phyloP scores from a whole-genome alignment of 2,113 vertebrate species.

The Lophura nycthemera region DNA sequence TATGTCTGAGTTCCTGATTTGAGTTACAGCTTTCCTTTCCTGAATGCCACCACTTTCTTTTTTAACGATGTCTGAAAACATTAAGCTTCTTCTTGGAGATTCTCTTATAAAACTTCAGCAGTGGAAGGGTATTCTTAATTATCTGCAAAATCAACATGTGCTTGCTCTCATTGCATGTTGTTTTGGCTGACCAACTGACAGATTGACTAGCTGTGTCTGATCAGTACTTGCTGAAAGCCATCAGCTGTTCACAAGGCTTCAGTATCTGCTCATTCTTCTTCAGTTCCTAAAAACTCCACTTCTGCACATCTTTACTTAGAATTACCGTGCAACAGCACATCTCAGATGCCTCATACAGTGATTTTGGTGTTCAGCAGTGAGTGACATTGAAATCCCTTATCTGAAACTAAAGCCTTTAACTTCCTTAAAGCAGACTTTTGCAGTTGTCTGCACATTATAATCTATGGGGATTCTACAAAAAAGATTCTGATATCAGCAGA shows the following conservation, averaged over 20 bases:
- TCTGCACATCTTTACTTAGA: not conserved
- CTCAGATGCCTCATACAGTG: not conserved
- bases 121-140: conserved; percentile 2
- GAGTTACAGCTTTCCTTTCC: conserved; percentile 56
- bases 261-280: not conserved
- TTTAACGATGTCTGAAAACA: conserved; percentile 4
- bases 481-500: not conserved
- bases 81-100: not conserved
- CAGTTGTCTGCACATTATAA: not conserved
- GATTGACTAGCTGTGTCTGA: not conserved
- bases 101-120: not conserved
- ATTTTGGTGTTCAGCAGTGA: not conserved
- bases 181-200: not conserved
- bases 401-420: not conserved
- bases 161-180: not conserved
- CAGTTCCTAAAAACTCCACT: not conserved
- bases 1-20: conserved; percentile 35
- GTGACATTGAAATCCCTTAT: not conserved
- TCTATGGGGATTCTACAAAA: not conserved
- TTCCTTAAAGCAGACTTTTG: not conserved
- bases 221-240: conserved; percentile 20
- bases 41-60: conserved; percentile 31
- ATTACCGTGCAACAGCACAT: not conserved
- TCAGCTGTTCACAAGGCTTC: conserved; percentile 3
- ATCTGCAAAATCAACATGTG: conserved; percentile 19